These are phyloP conservation scores for Hyla sarda DNA, from an alignment of 2,113 vertebrate genomes.

Conservation along the genomic window DNA sequence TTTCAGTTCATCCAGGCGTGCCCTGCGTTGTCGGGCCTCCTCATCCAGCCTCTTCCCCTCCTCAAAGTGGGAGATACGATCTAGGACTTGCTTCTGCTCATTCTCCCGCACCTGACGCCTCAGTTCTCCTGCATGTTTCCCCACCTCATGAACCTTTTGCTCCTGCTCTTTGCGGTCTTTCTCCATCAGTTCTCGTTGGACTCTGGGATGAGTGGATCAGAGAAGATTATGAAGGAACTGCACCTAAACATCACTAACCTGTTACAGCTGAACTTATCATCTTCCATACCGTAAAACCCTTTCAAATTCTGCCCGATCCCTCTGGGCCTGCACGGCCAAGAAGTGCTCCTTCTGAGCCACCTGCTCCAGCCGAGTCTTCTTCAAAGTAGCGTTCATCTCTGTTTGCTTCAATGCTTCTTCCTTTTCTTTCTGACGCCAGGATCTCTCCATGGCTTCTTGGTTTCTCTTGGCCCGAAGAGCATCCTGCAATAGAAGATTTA, in stretches of 20 bases:
- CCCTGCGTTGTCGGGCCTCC: conserved; percentile 71
- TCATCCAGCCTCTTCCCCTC: conserved; percentile 76
- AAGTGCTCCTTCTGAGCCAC: conserved; percentile 78
- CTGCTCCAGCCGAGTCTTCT: conserved; percentile 75
- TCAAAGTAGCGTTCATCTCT: conserved; percentile 70
- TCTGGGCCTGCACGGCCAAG: conserved; percentile 77
- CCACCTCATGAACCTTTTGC: neutral
- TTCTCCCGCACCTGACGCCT: conserved; percentile 80
- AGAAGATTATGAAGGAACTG: neutral
- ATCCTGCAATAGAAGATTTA: conserved; percentile 71
- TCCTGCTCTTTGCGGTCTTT: conserved; percentile 72
- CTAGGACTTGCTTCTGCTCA: conserved; percentile 68
- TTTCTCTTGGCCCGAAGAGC: conserved; percentile 82
- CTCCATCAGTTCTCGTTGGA: conserved; percentile 75
- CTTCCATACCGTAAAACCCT: conserved; percentile 79
- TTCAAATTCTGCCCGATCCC: conserved; percentile 82
- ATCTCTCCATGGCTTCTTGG: conserved; percentile 79
- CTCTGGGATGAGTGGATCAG: conserved; percentile 65
- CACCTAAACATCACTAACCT: too few relatives aligned
- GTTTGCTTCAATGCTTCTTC: conserved; percentile 68
- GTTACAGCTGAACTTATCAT: neutral
- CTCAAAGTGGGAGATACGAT: conserved; percentile 71
- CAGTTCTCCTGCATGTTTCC: conserved; percentile 68
- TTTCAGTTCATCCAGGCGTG: conserved; percentile 77
- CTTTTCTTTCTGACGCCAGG: conserved; percentile 85